Conservation (phyloP, 2,113 vertebrate genomes). For the Dascyllus trimaculatus region DNA sequence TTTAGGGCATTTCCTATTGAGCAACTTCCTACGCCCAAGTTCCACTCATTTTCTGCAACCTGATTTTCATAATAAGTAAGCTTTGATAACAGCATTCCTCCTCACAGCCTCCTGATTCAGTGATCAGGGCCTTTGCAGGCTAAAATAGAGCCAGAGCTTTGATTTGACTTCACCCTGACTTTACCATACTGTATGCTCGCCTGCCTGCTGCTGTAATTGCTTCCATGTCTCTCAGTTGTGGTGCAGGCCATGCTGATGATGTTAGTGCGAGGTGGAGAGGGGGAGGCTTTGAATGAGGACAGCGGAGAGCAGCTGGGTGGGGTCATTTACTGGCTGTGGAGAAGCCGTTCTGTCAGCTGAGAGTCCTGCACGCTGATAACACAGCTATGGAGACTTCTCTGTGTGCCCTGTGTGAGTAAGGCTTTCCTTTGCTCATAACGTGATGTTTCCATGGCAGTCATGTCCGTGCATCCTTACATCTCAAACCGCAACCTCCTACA, state of each 20-base stretch:
- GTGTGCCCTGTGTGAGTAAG: constrained; percentile 62
- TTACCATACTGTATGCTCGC: constrained; percentile 56
- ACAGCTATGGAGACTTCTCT: constrained; percentile 41
- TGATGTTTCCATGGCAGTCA: constrained; percentile 58
- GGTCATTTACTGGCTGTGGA: constrained; percentile 49
- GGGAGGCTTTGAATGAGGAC: constrained; percentile 52
- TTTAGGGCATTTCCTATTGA: not conserved
- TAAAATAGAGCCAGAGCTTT: constrained; percentile 45
- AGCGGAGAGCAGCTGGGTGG: constrained; percentile 64
- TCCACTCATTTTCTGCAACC: not conserved
- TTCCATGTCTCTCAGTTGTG: constrained; percentile 80
- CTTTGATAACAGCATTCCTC: constrained; percentile 13
- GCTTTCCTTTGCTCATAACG: constrained; percentile 62
- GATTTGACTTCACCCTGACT: constrained; percentile 57
- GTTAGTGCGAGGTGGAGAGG: constrained; percentile 67
- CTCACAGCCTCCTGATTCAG: constrained; percentile 36
- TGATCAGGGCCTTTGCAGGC: constrained; percentile 49
- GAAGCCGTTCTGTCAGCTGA: constrained; percentile 59
- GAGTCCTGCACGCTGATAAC: constrained; percentile 50
- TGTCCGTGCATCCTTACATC: constrained; percentile 32
- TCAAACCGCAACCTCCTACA: constrained; percentile 51
- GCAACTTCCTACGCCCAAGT: not conserved
- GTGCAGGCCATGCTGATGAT: constrained; percentile 61
- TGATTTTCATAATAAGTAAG: not conserved
- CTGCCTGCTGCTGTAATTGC: constrained; percentile 75